A percentile compares a stretch with the other conserved stretches of the same genome.
Conservation (phyloP, 2,797 vertebrate species). For the Heteromormyrus szaboi region DNA sequence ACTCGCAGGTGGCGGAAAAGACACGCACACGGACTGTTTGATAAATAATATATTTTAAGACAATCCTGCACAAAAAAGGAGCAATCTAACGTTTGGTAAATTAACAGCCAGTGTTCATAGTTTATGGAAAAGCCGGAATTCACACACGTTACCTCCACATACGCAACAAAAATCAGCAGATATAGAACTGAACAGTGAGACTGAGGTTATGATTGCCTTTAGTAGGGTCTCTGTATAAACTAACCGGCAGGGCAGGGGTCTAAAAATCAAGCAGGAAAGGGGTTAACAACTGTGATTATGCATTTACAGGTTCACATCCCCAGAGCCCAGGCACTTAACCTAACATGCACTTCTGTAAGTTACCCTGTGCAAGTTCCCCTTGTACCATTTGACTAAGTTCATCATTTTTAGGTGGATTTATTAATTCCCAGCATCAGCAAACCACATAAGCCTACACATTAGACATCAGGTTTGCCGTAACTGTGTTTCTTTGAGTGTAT, state of each 20-base stretch:
- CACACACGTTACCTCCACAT: conserved; percentile 35
- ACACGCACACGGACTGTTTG: conserved; percentile 43
- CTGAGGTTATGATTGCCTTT: not conserved
- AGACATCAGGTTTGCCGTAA: not conserved
- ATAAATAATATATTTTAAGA: conserved; percentile 70
- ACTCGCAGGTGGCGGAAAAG: conserved; percentile 61
- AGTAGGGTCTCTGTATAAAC: not conserved
- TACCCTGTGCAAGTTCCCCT: not conserved
- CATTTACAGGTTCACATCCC: not conserved
- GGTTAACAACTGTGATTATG: not conserved
- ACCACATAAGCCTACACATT: not conserved
- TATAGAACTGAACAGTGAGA: not conserved
- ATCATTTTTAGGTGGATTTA: not conserved
- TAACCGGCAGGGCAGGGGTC: not conserved
- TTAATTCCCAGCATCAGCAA: not conserved
- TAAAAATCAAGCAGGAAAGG: not conserved
- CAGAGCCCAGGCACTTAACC: not conserved
- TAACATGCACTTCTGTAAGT: not conserved
- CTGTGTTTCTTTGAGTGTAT: not conserved
- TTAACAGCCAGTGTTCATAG: conserved; percentile 36
- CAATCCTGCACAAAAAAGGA: conserved; percentile 43
- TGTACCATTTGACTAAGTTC: not conserved
- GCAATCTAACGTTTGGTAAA: conserved; percentile 49
- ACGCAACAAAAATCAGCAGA: not conserved
- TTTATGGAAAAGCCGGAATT: conserved; percentile 20